Base-by-base conservation (phyloP, 2,888 invertebrate genomes). In the Prosapia bicincta region DNA sequence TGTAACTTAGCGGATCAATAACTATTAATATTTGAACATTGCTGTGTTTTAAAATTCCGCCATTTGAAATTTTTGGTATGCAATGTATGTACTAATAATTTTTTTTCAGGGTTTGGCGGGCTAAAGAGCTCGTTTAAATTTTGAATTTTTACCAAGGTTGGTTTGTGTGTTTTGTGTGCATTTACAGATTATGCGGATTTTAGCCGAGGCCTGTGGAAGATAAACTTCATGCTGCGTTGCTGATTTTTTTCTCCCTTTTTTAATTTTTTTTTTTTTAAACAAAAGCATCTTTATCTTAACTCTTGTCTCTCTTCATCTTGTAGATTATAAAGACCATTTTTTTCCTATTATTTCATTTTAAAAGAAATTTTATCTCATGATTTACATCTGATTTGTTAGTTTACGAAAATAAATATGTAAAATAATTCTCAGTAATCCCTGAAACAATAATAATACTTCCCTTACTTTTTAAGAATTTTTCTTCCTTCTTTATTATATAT, bases 101-200 rank as follows among this genome's bases (percentile, higher is more conserved):
- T 66, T 30, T 66, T 67, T 66, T 13, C 24, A 66, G 66, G 24
- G 23, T 73, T 68, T 73, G 68, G 68, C 66, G 26, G 43, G 67
- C 65, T 69, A 69, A 65, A 69, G 26, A 69, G 26, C 26, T 25
- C 65, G 65, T 69, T 69, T 74, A 74, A 66, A 65, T n/a, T 54
- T n/a, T 54, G 54, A 54, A 54, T 54, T 54, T 54, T 54, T 54
- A 54, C 54, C n/a, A 54, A 54, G 54, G 54, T 54, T 69, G 69
- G 69, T 74, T 74, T 74, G 74, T 74, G 74, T 74, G 74, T 74
- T 74, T 74, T 74, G 74, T 74, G 74, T 74, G 74, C 69, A 69
- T 74, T 74, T 69, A 65, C 74, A 74, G 74, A 69, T 74, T 69
- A 28, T 74, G 69, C 74, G 69, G 69, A 74, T 43, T 38, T 66